Base-by-base conservation (phyloP, 2,797 vertebrate species). In the Ibycter americanus region DNA sequence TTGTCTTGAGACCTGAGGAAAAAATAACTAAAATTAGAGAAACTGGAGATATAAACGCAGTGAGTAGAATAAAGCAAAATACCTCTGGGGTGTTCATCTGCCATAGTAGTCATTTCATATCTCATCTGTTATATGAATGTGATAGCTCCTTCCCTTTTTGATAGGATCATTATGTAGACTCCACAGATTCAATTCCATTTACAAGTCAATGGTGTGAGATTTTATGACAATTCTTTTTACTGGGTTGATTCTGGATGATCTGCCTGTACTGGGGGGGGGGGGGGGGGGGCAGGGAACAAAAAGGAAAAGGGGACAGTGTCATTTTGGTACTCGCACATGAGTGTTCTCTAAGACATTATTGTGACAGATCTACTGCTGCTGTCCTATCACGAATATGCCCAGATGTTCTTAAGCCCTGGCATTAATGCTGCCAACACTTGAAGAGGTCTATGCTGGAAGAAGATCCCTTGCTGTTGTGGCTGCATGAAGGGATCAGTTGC, bases 191-290 rank as follows among this genome's bases (percentile, higher is more conserved):
- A 96, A 97, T 98, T 97, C 98, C 98, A 98, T 98, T 98, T 98
- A 98, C 98, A 98, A 98, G 98, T 98, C 98, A 98, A 98, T 98
- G 98, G 98, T 97, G 98, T 98, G 98, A 97, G 97, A 97, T 97
- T 98, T 98, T 98, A 98, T 96, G 96, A 97, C 97, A 96, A 96
- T 98, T 97, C 97, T 95, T 97, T 97, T 97, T 97, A 97, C 96
- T 95, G 97, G 94, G 94, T 97, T 96, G 97, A 96, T 97, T 98
- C 97, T 95, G 92, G 91, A 96, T 90, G 89, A 97, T 97, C 95
- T 94, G n/a, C n/a, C n/a, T n/a, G n/a, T n/a, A n/a, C n/a, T n/a
- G n/a, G n/a, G n/a, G n/a, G n/a, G n/a, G n/a, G n/a, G n/a, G n/a
- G n/a, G n/a, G n/a, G n/a, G n/a, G n/a, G n/a, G n/a, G n/a, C n/a